These are phyloP conservation scores for Uloborus plumipes DNA, from an alignment of 2,888 invertebrate species.

Conservation along the genomic window DNA sequence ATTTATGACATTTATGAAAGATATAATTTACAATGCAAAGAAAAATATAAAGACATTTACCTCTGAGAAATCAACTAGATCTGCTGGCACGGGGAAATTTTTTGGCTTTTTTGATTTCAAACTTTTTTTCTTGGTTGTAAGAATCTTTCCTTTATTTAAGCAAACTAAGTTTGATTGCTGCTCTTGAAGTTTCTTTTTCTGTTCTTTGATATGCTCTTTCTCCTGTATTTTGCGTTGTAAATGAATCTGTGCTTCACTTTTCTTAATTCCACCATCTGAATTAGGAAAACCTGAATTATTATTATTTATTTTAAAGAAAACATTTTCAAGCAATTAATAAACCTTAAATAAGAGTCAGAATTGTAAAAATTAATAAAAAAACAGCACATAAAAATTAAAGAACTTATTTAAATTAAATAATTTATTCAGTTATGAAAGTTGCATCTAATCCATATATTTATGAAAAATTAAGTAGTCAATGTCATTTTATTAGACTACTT, in stretches of 20 bases:
- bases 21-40: too few relatives aligned
- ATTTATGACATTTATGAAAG: too few relatives aligned
- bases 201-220: constrained; percentile 78
- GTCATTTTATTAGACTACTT: too few relatives aligned
- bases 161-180: constrained; percentile 60
- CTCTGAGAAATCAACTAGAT: constrained; percentile 16
- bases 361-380: too few relatives aligned
- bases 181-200: constrained; percentile 76
- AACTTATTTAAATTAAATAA: too few relatives aligned
- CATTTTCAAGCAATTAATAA: too few relatives aligned
- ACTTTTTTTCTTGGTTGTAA: constrained; percentile 25
- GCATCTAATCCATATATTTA: too few relatives aligned
- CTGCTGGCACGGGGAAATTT: constrained; percentile 1
- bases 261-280: constrained; percentile 48
- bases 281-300: constrained; percentile 18
- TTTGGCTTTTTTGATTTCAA: constrained; percentile 35
- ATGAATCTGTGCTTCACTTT: constrained; percentile 76
- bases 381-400: too few relatives aligned
- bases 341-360: too few relatives aligned
- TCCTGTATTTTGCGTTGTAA: constrained; percentile 80
- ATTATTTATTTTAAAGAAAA: not conserved
- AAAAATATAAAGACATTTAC: not conserved
- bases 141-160: constrained; percentile 19
- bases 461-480: too few relatives aligned
- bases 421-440: too few relatives aligned